phyloP scores from a whole-genome alignment of 1,140 invertebrate genomes.

The Psix sp. region DNA sequence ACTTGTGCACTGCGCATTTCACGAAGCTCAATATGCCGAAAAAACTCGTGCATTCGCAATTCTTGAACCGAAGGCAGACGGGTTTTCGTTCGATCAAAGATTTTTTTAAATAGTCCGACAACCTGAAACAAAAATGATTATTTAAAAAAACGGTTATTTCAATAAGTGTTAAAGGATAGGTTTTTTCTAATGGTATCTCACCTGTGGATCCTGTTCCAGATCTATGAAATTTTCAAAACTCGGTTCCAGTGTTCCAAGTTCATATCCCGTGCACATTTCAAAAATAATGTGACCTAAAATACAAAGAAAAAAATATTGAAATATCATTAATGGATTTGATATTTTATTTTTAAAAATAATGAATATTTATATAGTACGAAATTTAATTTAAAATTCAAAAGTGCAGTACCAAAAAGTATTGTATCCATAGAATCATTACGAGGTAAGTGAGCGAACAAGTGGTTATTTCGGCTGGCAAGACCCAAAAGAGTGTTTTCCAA shows the following conservation, averaged over 20 bases:
- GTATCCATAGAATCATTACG: slow-evolving; percentile 81
- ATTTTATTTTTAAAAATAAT: no score
- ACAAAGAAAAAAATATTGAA: background rate
- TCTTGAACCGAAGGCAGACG: slow-evolving; percentile 85
- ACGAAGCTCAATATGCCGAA: slow-evolving; percentile 90
- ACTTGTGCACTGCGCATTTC: slow-evolving; percentile 84
- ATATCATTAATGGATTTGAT: no score
- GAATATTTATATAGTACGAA: no score
- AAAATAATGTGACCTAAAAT: slow-evolving; percentile 86
- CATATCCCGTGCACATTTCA: slow-evolving; percentile 93
- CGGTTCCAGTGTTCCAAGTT: slow-evolving; percentile 85
- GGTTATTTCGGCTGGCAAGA: slow-evolving; percentile 81
- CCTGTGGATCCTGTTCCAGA: slow-evolving; percentile 85
- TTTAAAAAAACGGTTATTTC: no score
- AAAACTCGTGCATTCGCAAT: slow-evolving; percentile 87
- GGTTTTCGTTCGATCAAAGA: slow-evolving; percentile 84
- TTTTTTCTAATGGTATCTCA: slow-evolving; percentile 63
- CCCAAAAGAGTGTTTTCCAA: slow-evolving; percentile 91
- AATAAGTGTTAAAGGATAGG: no score
- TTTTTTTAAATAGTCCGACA: slow-evolving; percentile 86
- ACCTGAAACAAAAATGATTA: slow-evolving; percentile 78
- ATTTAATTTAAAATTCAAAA: slow-evolving; percentile 80
- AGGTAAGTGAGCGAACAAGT: slow-evolving; percentile 76
- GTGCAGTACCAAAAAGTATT: slow-evolving; percentile 84
- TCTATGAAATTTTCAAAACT: slow-evolving; percentile 84